Conservation (phyloP, 2,888 invertebrate genomes). For the Bombylius discolor region DNA sequence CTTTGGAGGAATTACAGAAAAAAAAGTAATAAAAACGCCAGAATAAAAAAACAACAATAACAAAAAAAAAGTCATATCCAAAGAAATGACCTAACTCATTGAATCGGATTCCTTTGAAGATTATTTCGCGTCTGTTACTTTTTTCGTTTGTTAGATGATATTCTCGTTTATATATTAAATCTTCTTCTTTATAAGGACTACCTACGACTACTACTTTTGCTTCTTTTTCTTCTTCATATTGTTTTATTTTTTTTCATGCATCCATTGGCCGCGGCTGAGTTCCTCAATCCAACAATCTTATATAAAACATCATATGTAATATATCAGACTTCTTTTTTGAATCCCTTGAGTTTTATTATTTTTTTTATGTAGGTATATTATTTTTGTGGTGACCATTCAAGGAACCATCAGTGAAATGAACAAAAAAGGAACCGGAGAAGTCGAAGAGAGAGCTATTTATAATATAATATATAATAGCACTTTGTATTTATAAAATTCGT, state of each 20-base stretch:
- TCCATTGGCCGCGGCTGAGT: no score
- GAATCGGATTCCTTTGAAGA: slow-evolving; percentile 8
- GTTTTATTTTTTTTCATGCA: not conserved
- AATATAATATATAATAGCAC: not conserved
- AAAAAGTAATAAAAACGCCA: not conserved
- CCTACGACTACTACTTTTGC: no score
- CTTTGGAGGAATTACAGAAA: slow-evolving; percentile 3
- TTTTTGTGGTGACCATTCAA: not conserved
- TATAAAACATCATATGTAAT: no score
- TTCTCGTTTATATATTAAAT: not conserved
- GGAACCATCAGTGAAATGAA: not conserved
- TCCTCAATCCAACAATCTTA: no score
- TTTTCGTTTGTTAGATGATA: not conserved
- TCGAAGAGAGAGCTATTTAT: not conserved
- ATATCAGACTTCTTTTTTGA: not conserved
- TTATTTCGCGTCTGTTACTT: not conserved
- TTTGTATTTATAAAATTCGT: no score
- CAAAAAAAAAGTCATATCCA: not conserved
- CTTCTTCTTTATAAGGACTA: not conserved
- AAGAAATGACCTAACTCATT: slow-evolving; percentile 4
- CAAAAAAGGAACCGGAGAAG: not conserved
- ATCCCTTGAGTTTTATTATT: not conserved
- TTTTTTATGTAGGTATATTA: not conserved
- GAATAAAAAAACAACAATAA: no score
- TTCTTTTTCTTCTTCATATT: no score